A percentile compares a stretch with the other conserved stretches of the same genome.
phyloP scores from a whole-genome alignment of 2,797 vertebrate species.

The Pyrrhura leucotis region DNA sequence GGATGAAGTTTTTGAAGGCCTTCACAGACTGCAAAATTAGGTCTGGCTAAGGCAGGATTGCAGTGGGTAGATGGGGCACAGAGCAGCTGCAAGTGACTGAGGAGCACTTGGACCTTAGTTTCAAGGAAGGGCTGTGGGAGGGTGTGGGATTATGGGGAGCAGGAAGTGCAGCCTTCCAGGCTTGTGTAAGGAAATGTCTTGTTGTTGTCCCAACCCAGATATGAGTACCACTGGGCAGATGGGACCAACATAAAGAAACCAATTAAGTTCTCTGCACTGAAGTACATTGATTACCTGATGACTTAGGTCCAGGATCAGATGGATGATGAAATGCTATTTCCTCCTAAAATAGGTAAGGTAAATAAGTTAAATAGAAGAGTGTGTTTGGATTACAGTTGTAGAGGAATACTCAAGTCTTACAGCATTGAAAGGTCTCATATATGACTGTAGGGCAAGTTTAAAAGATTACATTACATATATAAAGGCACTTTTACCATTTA shows the following conservation, averaged over 20 bases:
- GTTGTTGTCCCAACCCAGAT: slow-evolving; percentile 75
- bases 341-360: slow-evolving; percentile 92
- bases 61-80: accelerated
- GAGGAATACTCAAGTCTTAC: accelerated
- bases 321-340: slow-evolving; percentile 95
- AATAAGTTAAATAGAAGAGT: not conserved
- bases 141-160: not conserved
- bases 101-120: not conserved
- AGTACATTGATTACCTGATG: slow-evolving; percentile 99
- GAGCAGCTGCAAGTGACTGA: accelerated
- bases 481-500: not conserved
- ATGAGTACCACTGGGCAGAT: slow-evolving; percentile 99
- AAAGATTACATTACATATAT: accelerated
- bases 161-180: not conserved
- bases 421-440: not conserved
- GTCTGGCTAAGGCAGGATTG: not conserved
- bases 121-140: not conserved
- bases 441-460: not conserved
- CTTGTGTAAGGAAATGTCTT: not conserved
- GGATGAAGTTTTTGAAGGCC: not conserved
- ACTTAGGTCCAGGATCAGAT: slow-evolving; percentile 98
- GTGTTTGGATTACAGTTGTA: not conserved
- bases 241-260: slow-evolving; percentile 99
- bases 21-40: not conserved
- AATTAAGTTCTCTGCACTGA: slow-evolving; percentile 96